phyloP scores from a whole-genome alignment of 2,113 vertebrate species.

The Myotis yumanensis region DNA sequence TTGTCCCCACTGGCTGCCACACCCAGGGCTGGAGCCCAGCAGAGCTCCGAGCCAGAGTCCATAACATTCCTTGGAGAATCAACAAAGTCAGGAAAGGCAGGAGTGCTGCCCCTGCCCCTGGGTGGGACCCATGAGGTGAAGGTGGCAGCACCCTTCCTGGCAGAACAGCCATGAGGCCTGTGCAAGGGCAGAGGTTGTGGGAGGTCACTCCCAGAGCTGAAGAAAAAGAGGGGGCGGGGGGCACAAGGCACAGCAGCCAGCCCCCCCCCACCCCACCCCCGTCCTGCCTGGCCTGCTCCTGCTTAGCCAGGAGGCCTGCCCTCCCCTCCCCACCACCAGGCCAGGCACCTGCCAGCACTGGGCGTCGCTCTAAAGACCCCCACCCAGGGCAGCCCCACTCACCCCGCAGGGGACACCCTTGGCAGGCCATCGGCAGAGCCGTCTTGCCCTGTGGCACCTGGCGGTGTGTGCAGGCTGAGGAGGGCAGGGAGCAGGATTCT shows the following conservation, averaged over 20 bases:
- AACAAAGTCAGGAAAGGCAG: conserved; percentile 37
- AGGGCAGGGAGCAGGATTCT: background rate
- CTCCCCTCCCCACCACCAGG: background rate
- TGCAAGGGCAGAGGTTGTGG: background rate
- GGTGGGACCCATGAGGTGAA: background rate
- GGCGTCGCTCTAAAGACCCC: background rate
- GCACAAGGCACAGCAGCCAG: background rate
- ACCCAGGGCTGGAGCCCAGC: background rate
- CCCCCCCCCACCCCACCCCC: no score
- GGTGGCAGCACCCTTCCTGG: background rate
- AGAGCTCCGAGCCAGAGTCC: background rate
- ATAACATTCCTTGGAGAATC: background rate
- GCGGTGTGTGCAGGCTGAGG: background rate
- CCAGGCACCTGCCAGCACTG: background rate
- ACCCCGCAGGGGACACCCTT: conserved; percentile 19
- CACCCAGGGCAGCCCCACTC: background rate
- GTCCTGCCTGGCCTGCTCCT: background rate
- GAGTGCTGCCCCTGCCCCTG: background rate
- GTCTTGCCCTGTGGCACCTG: background rate
- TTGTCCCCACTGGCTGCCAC: background rate
- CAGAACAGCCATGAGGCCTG: background rate
- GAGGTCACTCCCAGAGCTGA: background rate
- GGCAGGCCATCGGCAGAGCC: background rate
- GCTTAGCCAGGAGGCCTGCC: background rate
- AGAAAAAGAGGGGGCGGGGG: background rate